Evolutionary conservation across 2,888 invertebrate species (phyloP), one percentile per base, ranked within the genome.

Genomic region (Drosophila quinaria): DNA sequence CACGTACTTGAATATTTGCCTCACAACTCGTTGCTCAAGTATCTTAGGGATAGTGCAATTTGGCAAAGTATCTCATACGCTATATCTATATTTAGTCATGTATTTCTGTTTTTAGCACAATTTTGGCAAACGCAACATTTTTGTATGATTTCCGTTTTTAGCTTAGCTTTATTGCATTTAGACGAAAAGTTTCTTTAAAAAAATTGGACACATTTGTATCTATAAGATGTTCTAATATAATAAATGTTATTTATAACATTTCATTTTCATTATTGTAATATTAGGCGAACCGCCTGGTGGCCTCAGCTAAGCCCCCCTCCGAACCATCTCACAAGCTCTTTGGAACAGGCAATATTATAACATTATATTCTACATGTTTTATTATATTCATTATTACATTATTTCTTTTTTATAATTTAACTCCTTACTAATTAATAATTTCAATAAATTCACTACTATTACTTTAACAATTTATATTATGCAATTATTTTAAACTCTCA

Each of bases 41-140:
- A 49, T 58, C 37, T 46, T 4, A 17, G 47, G 25, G 33, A 19
- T 39, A 29, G 11, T 46, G 47, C 56, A 47, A 22, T 63, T 68
- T 62, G 71, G 69, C 71, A 67, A 69, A 67, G 70, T 77, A 72
- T 70, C 62, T 72, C 11, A 42, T 9, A 56, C 50, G 58, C 74
- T 55, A 72, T 56, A 25, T 25, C 5, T 25, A 25, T 25, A 62
- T 70, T 51, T 68, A 78, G 69, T n/a, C n/a, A n/a, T n/a, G n/a
- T 62, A 33, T 22, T 61, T 65, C 67, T 79, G 65, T 71, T 66
- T 79, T 64, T 79, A 72, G 74, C 67, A 39, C 51, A 55, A 55
- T 64, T 69, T 77, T 71, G 67, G 61, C 58, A 58, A 42, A 52
- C 15, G n/a, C 19, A 29, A 39, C 35, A 44, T 50, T 51, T 50